Percentiles rank a stretch among this genome's conserved stretches.
These are phyloP conservation scores for Gobio occitaniae DNA, from an alignment of 2,797 vertebrate genomes.

Conservation along the genomic window DNA sequence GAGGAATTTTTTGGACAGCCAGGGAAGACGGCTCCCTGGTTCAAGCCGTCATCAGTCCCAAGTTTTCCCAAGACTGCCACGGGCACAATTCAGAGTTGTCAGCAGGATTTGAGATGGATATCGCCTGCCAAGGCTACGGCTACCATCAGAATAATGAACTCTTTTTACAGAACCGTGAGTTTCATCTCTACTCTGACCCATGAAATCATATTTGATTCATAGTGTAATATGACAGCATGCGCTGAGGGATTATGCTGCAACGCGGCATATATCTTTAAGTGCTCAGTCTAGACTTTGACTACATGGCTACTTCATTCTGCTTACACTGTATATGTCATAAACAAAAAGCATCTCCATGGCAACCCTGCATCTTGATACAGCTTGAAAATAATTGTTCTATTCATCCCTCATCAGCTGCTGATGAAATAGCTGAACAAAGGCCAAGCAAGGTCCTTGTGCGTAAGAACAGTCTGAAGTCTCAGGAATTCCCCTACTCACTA, in stretches of 20 bases:
- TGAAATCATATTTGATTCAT: constrained; percentile 31
- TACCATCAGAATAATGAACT: neutral
- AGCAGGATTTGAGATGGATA: constrained; percentile 8
- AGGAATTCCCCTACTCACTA: constrained; percentile 45
- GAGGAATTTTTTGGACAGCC: constrained; percentile 44
- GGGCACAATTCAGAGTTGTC: constrained; percentile 23
- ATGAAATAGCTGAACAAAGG: constrained; percentile 32
- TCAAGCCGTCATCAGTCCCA: constrained; percentile 1
- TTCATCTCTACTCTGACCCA: constrained; percentile 19
- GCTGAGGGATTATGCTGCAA: constrained; percentile 5
- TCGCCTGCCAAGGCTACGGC: neutral
- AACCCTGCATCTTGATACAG: constrained; percentile 58
- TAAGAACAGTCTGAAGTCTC: neutral
- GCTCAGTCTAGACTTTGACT: constrained; percentile 42
- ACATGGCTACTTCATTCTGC: constrained; percentile 21
- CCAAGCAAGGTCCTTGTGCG: constrained; percentile 20
- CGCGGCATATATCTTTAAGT: constrained; percentile 14
- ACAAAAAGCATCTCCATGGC: constrained; percentile 60
- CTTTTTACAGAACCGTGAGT: neutral
- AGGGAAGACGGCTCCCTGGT: constrained; percentile 8
- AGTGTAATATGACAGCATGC: neutral
- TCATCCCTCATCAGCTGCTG: constrained; percentile 49
- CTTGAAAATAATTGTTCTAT: constrained; percentile 57
- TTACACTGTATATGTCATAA: constrained; percentile 56
- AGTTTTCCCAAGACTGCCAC: neutral